These are phyloP conservation scores for Carollia perspicillata DNA, from an alignment of 2,113 vertebrate genomes.

Conservation along the genomic window DNA sequence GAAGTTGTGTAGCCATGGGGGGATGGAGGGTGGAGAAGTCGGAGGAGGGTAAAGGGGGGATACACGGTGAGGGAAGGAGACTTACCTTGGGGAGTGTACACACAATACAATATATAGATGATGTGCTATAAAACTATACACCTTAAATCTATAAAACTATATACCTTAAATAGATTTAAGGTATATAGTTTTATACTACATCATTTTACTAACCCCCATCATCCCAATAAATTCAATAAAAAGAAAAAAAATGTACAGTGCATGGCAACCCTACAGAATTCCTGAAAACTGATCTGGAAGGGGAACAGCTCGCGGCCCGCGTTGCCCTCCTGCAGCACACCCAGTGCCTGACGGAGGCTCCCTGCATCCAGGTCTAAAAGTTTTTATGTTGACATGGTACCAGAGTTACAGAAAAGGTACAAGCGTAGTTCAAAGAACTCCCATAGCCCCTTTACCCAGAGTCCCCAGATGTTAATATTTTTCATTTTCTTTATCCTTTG, in stretches of 20 bases:
- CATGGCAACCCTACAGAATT: neutral
- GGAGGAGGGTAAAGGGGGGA: too few species aligned
- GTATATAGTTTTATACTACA: too few species aligned
- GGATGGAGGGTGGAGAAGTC: too few species aligned
- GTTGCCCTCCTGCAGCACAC: neutral
- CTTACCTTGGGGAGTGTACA: too few species aligned
- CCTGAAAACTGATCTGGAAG: neutral
- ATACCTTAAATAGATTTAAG: too few species aligned
- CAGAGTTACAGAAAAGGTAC: neutral
- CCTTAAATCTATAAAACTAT: too few species aligned
- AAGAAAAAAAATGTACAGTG: neutral
- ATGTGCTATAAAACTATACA: too few species aligned
- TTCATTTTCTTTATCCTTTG: slow-evolving; percentile 9
- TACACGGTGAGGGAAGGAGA: too few species aligned
- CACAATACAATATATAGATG: too few species aligned
- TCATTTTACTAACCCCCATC: too few species aligned
- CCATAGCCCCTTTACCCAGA: neutral
- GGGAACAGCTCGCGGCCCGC: neutral
- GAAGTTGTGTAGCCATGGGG: neutral
- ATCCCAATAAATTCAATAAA: too few species aligned
- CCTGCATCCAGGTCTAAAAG: neutral
- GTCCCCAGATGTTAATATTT: neutral
- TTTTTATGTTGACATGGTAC: neutral
- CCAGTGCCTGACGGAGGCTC: neutral
- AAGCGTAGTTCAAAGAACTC: neutral